Evolutionary conservation across 2,888 invertebrate genomes (phyloP).

Genomic region (Ethmia dodecea): DNA sequence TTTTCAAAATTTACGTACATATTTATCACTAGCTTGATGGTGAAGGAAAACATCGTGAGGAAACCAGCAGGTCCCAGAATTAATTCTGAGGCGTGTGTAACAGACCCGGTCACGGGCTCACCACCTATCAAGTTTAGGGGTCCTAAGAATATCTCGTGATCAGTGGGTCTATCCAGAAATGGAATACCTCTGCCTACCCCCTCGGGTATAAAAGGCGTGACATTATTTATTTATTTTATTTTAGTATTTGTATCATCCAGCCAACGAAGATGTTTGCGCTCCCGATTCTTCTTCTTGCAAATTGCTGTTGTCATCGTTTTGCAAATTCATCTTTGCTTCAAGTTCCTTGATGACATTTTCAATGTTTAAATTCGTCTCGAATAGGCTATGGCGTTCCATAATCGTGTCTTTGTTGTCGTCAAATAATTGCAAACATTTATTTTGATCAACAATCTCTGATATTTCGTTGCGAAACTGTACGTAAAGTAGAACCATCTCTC

Average conservation of each 20-base stretch:
- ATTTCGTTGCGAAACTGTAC: conserved; percentile 28
- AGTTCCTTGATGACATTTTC: conserved; percentile 31
- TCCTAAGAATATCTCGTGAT: conserved; percentile 19
- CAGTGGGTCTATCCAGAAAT: conserved; percentile 20
- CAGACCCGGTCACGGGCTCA: conserved; percentile 13
- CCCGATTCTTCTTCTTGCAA: conserved; percentile 20
- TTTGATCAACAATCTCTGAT: conserved; percentile 22
- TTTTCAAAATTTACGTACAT: too few species aligned
- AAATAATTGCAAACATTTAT: conserved; percentile 24
- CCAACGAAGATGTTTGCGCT: conserved; percentile 22
- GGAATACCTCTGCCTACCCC: conserved; percentile 20
- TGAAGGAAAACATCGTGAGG: too few species aligned
- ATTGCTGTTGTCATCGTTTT: conserved; percentile 21
- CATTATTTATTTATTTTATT: conserved; percentile 23
- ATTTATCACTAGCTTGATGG: too few species aligned
- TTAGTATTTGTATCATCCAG: conserved; percentile 22
- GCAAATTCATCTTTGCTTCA: conserved; percentile 18
- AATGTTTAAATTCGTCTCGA: conserved; percentile 23
- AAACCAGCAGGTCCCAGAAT: too few species aligned
- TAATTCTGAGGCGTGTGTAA: too few species aligned
- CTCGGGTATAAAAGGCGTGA: conserved; percentile 16
- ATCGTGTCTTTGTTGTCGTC: conserved; percentile 22
- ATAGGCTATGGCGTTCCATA: conserved; percentile 23
- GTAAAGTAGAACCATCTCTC: conserved; percentile 30
- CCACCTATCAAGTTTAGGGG: conserved; percentile 16